phyloP scores from a whole-genome alignment of 1,140 invertebrate genomes.

The Ostrea denselamellosa region DNA sequence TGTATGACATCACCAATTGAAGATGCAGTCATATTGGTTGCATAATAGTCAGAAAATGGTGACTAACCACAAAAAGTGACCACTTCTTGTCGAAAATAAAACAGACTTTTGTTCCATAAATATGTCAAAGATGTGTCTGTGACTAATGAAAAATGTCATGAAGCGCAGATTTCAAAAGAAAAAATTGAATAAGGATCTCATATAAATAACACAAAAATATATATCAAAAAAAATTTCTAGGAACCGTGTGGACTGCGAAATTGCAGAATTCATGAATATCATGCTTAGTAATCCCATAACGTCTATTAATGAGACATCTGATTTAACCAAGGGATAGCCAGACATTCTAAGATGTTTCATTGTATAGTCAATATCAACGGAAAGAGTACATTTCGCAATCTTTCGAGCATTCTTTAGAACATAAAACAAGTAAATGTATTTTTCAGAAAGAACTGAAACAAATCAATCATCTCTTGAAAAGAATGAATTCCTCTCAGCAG shows the following conservation, averaged over 20 bases:
- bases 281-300: background rate
- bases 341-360: background rate
- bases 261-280: background rate
- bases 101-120: background rate
- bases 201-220: background rate
- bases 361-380: background rate
- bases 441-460: background rate
- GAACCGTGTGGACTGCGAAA: background rate
- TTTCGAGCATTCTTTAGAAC: background rate
- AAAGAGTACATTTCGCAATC: background rate
- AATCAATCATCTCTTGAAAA: background rate
- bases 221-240: background rate
- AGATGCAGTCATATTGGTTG: background rate
- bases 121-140: background rate
- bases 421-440: background rate
- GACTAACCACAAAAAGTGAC: slow-evolving; percentile 22
- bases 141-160: background rate
- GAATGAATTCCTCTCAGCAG: background rate
- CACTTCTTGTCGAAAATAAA: background rate
- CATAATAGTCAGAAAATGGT: slow-evolving; percentile 19
- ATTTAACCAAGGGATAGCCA: background rate
- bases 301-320: background rate
- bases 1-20: background rate
- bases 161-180: background rate
- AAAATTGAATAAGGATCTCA: background rate